These are phyloP conservation scores for Apantesis nais DNA, from an alignment of 2,888 invertebrate species.

Conservation along the genomic window DNA sequence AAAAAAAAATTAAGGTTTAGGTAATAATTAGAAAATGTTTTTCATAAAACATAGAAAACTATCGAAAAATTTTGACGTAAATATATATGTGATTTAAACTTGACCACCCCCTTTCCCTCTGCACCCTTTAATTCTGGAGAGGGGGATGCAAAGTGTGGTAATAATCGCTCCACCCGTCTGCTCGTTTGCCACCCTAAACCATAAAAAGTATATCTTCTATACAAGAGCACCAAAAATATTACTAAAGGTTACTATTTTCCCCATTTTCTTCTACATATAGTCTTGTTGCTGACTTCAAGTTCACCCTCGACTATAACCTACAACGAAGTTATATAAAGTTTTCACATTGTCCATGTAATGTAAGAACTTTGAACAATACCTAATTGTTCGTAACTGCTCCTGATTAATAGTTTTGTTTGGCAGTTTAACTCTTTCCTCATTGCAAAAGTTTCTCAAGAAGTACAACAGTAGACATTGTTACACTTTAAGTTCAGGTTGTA, in stretches of 20 bases:
- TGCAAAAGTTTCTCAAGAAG: conserved; percentile 11
- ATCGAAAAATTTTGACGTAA: too few species aligned
- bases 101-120: too few species aligned
- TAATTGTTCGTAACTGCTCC: conserved; percentile 9
- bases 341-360: neutral
- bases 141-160: too few species aligned
- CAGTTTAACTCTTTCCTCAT: neutral
- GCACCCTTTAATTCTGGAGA: too few species aligned
- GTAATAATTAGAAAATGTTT: too few species aligned
- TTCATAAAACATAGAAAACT: too few species aligned
- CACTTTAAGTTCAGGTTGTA: neutral
- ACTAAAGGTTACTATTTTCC: neutral
- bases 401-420: conserved; percentile 37
- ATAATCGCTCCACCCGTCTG: too few species aligned
- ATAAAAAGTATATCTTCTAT: neutral
- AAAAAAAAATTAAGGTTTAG: too few species aligned
- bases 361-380: conserved; percentile 10
- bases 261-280: neutral
- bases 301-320: too few species aligned
- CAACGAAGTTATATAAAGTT: neutral
- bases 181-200: too few species aligned
- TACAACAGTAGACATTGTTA: neutral
- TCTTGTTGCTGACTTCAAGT: neutral
- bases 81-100: too few species aligned
- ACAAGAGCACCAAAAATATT: neutral